Percentiles rank a stretch among this genome's conserved stretches.
Conservation (phyloP, 2,113 vertebrate species). For the Hippocampus guttulatus region DNA sequence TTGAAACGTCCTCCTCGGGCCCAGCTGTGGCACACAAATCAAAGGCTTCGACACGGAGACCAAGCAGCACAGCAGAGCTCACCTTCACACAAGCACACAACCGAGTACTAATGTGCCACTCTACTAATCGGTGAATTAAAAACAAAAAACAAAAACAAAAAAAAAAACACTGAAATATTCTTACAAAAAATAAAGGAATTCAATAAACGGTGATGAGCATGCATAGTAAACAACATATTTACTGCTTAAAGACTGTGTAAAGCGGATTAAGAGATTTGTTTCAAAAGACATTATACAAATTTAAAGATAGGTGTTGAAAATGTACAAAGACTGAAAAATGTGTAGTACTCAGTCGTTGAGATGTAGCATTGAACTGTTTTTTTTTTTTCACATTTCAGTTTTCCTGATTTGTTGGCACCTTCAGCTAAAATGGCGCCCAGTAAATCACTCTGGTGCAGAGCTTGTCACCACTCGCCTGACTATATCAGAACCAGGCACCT, state of each 20-base stretch:
- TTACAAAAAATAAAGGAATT: not conserved
- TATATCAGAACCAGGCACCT: not conserved
- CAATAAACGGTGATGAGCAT: constrained; percentile 14
- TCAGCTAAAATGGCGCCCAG: not conserved
- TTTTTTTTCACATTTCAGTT: not conserved
- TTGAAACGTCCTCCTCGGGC: constrained; percentile 54
- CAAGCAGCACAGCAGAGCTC: constrained; percentile 36
- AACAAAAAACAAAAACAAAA: too few species aligned
- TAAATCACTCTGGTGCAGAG: too few species aligned
- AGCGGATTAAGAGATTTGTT: not conserved
- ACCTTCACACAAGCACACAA: constrained; percentile 29
- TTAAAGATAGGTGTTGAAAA: not conserved
- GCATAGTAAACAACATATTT: not conserved
- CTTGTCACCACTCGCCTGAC: not conserved
- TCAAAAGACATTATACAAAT: not conserved
- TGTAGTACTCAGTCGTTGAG: not conserved
- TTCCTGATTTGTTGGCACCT: not conserved
- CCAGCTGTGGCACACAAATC: constrained; percentile 74
- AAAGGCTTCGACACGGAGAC: constrained; percentile 47
- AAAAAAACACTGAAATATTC: not conserved
- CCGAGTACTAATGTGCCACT: constrained; percentile 24
- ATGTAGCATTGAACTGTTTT: not conserved
- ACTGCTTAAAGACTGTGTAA: not conserved
- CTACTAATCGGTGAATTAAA: not conserved
- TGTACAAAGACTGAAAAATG: not conserved